Evolutionary conservation across 2,888 invertebrate genomes (phyloP).

Genomic region (Rotaria magnacalcarata): DNA sequence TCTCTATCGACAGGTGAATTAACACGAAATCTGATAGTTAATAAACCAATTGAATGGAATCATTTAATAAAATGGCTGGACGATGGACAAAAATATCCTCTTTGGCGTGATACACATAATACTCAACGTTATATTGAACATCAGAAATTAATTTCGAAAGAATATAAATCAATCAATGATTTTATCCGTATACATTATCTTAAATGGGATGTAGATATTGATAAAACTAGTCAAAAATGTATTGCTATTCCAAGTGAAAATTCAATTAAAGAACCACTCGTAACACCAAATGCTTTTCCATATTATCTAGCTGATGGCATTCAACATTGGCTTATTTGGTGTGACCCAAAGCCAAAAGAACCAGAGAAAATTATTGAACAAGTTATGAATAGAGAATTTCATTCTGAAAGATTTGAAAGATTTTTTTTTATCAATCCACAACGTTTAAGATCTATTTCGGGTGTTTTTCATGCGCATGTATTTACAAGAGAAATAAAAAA

Average conservation of each 20-base stretch:
- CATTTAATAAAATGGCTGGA: background rate
- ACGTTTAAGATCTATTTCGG: background rate
- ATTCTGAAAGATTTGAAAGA: background rate
- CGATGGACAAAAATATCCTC: background rate
- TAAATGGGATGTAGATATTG: background rate
- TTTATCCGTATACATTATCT: background rate
- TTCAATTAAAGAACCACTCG: background rate
- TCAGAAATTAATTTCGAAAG: background rate
- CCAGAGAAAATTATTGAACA: background rate
- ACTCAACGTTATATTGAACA: background rate
- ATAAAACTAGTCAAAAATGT: background rate
- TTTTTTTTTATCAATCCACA: background rate
- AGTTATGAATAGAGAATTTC: background rate
- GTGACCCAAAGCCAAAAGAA: background rate
- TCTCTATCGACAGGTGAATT: background rate
- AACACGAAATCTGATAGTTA: background rate
- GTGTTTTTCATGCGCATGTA: background rate
- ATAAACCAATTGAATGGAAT: conserved; percentile 5
- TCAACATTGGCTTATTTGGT: conserved; percentile 7
- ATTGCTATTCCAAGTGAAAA: background rate
- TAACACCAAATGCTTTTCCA: conserved; percentile 6
- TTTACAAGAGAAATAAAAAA: background rate
- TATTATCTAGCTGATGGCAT: background rate
- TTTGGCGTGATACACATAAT: background rate
- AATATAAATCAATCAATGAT: background rate